Percentiles rank a stretch among this genome's conserved stretches.
Conservation (phyloP, 2,888 invertebrate genomes). For the Eremobia ochroleuca region DNA sequence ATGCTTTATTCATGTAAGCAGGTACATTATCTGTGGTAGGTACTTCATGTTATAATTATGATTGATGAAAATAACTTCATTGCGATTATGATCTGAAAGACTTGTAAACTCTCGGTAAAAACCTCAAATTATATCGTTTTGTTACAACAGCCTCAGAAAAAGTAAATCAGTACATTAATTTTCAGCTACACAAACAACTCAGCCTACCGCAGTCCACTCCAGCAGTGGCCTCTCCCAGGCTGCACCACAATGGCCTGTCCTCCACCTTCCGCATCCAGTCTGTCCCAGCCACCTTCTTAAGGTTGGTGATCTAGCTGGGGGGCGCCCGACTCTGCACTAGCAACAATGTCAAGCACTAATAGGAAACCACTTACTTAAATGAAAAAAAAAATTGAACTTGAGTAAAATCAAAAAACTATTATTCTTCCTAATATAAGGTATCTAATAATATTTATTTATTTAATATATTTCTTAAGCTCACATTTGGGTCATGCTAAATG, state of each 20-base stretch:
- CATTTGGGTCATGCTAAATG: background rate
- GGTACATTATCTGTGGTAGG: slow-evolving; percentile 8
- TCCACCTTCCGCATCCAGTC: background rate
- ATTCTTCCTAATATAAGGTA: no score
- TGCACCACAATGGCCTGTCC: background rate
- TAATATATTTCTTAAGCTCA: background rate
- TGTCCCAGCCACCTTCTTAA: background rate
- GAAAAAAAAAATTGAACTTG: background rate
- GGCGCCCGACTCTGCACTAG: no score
- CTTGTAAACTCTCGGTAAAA: background rate
- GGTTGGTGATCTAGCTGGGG: no score
- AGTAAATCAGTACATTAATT: background rate
- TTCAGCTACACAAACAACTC: background rate
- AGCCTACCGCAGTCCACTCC: background rate
- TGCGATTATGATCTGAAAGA: slow-evolving; percentile 24
- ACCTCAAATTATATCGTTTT: background rate
- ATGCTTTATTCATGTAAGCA: background rate
- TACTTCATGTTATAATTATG: slow-evolving; percentile 27
- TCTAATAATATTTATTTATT: background rate
- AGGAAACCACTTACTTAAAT: background rate
- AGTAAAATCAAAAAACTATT: background rate
- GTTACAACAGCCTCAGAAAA: background rate
- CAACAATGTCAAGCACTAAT: background rate
- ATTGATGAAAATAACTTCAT: slow-evolving; percentile 38
- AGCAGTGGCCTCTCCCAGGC: background rate